Evolutionary conservation across 2,888 invertebrate species (phyloP).

Genomic region (Stramonita haemastoma): DNA sequence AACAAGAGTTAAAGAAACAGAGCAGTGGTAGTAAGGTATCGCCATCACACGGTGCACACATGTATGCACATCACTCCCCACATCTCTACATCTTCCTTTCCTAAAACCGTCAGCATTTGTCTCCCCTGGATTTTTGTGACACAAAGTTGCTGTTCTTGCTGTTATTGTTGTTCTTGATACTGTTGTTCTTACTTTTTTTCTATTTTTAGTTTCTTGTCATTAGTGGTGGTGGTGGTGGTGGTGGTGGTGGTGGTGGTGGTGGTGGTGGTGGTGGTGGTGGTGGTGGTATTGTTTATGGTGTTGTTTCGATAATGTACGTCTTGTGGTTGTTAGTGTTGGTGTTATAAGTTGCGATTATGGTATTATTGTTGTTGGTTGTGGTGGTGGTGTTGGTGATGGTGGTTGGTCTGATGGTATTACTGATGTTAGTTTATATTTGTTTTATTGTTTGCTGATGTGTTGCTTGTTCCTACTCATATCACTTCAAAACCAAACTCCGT

Average conservation of each 20-base stretch:
- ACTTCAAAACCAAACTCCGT: background rate
- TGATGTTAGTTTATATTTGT: no score
- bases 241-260: background rate
- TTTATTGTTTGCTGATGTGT: no score
- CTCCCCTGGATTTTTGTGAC: no score
- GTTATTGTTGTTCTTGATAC: background rate
- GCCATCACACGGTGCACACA: no score
- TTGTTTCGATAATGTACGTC: background rate
- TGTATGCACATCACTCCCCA: no score
- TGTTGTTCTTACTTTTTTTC: background rate
- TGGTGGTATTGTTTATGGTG: conserved; percentile 17
- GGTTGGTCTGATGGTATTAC: no score
- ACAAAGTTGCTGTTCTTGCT: background rate
- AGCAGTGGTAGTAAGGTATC: no score
- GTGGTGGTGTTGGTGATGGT: background rate
- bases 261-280: background rate
- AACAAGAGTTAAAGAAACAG: no score
- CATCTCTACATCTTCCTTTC: no score
- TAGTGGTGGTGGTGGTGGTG: background rate
- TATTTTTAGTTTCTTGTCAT: no score
- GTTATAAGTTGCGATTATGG: background rate
- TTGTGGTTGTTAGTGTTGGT: conserved; percentile 13
- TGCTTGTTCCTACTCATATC: background rate
- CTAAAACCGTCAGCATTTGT: no score
- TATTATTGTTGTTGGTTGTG: conserved; percentile 5